Evolutionary conservation across 2,797 vertebrate species (phyloP), one percentile per base, ranked within the genome.

Genomic region (Pangasius macronema): DNA sequence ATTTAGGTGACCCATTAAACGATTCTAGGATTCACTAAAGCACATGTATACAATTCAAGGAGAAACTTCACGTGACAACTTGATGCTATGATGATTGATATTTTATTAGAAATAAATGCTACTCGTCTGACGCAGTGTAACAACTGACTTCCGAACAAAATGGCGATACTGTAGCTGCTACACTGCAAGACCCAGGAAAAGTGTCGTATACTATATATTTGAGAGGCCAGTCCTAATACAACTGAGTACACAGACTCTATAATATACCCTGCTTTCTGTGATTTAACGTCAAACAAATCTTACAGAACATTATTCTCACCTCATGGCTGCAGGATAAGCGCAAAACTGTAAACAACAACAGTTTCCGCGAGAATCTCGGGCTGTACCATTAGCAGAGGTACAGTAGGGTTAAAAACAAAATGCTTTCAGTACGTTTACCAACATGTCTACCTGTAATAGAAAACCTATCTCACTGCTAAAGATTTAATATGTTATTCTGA

Each of bases 391-490:
- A 13, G 1, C 0, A 1, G 70, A 42, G 33, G 67, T 22, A 61
- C 42, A 42, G 6, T 5, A 4, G 68, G 36, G 9, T 10, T 27
- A 11, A 14, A 73, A 73, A 27, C 3, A 46, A 46, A 42, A 24
- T 13, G 10, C 39, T 46, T 46, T 73, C 22, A 36, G n/a, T 18
- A 24, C 22, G 5, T 73, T 42, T 14, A 24, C 24, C 9, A 39
- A 9, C 3, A 39, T 36, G 16, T 0, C 1, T 33, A 13, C 11
- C 6, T 67, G 33, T 68, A 36, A 42, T 3, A 72, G 3, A 65
- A 5, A 65, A 9, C 6, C 9, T 72, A 18, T 10, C 18, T 0
- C 0, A 13, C 4, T 27, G 3, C 0, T 5, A 0, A 27, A 46
- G 6, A 14, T 0, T 0, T 14, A 46, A 2, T 73, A 1, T 22